phyloP scores from a whole-genome alignment of 2,888 invertebrate genomes.

The Rhingia rostrata region DNA sequence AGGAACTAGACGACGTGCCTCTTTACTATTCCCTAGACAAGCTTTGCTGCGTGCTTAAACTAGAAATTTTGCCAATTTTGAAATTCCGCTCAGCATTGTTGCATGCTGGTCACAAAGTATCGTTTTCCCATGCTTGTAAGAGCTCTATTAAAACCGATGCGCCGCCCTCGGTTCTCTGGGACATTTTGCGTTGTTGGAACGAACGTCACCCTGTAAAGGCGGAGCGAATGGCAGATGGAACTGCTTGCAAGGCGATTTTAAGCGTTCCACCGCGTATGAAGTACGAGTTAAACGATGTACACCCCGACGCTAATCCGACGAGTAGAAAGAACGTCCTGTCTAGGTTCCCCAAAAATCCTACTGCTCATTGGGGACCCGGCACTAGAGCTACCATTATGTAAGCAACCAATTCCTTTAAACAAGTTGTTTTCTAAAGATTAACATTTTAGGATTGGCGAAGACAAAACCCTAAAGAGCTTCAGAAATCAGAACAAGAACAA shows the following conservation, averaged over 20 bases:
- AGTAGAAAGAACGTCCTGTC: slow-evolving; percentile 89
- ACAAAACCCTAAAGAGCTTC: slow-evolving; percentile 85
- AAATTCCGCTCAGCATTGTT: slow-evolving; percentile 92
- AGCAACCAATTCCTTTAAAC: slow-evolving; percentile 77
- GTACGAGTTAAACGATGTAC: slow-evolving; percentile 83
- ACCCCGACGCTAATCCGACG: slow-evolving; percentile 89
- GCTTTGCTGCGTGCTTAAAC: slow-evolving; percentile 88
- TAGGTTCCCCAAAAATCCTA: slow-evolving; percentile 94
- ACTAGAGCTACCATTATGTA: slow-evolving; percentile 90
- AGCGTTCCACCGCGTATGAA: slow-evolving; percentile 83
- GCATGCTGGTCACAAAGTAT: slow-evolving; percentile 95
- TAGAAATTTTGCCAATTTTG: slow-evolving; percentile 88
- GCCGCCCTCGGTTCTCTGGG: slow-evolving; percentile 94
- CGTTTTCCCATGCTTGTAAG: slow-evolving; percentile 94
- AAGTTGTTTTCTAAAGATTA: background rate
- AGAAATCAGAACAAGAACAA: slow-evolving; percentile 88
- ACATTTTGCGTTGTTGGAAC: slow-evolving; percentile 93
- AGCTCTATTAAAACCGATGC: slow-evolving; percentile 96
- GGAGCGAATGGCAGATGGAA: slow-evolving; percentile 84
- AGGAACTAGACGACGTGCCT: slow-evolving; percentile 93
- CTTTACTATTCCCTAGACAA: slow-evolving; percentile 94
- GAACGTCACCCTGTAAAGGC: slow-evolving; percentile 87
- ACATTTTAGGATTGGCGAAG: slow-evolving; percentile 85
- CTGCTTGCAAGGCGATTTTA: slow-evolving; percentile 84
- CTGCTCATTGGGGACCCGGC: slow-evolving; percentile 96